A percentile compares a stretch with the other conserved stretches of the same genome.
Evolutionary conservation across 2,888 invertebrate species (phyloP).

Genomic region (Malthinus flaveolus): DNA sequence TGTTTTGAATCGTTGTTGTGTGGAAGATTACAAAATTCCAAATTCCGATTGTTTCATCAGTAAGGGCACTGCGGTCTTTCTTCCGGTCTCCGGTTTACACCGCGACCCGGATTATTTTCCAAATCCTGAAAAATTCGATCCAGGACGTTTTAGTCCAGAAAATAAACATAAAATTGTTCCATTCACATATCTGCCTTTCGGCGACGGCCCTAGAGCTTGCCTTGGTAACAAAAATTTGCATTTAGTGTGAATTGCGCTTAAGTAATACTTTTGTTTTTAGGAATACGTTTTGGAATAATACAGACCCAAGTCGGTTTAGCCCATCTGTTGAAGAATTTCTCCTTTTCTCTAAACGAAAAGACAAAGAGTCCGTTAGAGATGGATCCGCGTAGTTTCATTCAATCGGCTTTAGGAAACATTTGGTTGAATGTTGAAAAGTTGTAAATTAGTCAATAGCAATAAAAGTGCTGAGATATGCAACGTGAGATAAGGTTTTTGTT

Average conservation of each 20-base stretch:
- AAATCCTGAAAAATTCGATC: not conserved
- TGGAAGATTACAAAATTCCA: not conserved
- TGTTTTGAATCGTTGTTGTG: not conserved
- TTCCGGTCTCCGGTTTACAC: not conserved
- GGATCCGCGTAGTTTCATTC: constrained; percentile 12
- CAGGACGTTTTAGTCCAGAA: not conserved
- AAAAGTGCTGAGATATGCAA: too few species aligned
- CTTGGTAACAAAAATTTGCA: constrained; percentile 51
- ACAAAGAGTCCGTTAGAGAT: constrained; percentile 21
- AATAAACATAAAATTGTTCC: constrained; percentile 33
- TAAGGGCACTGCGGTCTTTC: not conserved
- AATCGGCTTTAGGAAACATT: not conserved
- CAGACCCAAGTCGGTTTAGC: constrained; percentile 43
- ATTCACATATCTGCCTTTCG: constrained; percentile 61
- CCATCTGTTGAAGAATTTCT: constrained; percentile 31
- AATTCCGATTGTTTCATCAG: not conserved
- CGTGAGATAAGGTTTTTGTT: too few species aligned
- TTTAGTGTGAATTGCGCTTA: not conserved
- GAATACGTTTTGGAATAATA: constrained; percentile 43
- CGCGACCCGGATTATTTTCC: not conserved
- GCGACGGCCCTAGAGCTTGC: constrained; percentile 62
- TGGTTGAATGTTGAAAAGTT: not conserved
- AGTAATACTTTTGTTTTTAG: constrained; percentile 31
- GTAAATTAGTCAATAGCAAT: too few species aligned
- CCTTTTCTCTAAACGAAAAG: constrained; percentile 23